A percentile compares a stretch with the other conserved stretches of the same genome.
These are phyloP conservation scores for Semibalanus balanoides DNA, from an alignment of 1,140 invertebrate species.

Conservation along the genomic window DNA sequence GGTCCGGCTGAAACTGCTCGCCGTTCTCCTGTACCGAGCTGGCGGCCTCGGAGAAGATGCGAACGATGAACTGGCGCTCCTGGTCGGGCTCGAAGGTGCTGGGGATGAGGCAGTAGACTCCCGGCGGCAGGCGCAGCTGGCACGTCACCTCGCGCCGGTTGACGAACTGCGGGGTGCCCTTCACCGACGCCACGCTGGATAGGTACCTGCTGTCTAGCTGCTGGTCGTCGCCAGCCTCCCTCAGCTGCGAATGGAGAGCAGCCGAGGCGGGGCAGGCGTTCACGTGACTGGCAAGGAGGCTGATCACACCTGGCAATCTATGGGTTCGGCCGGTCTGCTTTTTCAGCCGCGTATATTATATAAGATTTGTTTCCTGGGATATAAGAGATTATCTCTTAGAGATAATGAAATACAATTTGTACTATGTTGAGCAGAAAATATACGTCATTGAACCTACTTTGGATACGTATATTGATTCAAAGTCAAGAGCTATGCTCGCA, in stretches of 20 bases:
- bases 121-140: constrained; percentile 82
- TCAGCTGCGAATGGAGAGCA: constrained; percentile 40
- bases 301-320: too few relatives aligned
- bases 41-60: constrained; percentile 89
- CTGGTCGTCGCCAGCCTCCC: constrained; percentile 55
- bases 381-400: too few relatives aligned
- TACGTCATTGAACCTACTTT: too few relatives aligned
- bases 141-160: constrained; percentile 87
- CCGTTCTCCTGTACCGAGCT: constrained; percentile 82
- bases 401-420: too few relatives aligned
- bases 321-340: too few relatives aligned
- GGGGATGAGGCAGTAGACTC: constrained; percentile 90
- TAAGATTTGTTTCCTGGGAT: too few relatives aligned
- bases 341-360: too few relatives aligned
- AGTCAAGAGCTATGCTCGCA: constrained; percentile 22
- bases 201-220: constrained; percentile 83
- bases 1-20: too few relatives aligned
- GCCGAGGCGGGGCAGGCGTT: too few relatives aligned
- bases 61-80: constrained; percentile 86
- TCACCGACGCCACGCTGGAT: constrained; percentile 85
- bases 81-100: constrained; percentile 97
- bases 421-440: too few relatives aligned
- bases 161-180: constrained; percentile 84
- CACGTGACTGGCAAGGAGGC: too few relatives aligned
- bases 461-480: too few relatives aligned